A percentile compares a stretch with the other conserved stretches of the same genome.
These are phyloP conservation scores for Hirundichthys speculiger DNA, from an alignment of 2,113 vertebrate species.

Conservation along the genomic window DNA sequence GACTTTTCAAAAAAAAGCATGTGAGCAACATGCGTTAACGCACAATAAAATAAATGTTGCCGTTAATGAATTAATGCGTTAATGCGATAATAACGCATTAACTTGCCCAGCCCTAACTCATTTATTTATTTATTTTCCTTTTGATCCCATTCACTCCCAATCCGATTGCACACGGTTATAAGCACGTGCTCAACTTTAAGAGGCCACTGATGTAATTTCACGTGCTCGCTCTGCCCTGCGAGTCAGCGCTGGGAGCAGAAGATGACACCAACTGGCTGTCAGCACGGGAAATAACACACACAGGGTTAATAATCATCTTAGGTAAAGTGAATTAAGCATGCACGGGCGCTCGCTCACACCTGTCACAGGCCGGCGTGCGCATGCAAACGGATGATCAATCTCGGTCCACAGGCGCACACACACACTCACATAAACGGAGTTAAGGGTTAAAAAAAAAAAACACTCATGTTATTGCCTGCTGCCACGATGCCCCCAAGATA, in stretches of 20 bases:
- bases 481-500: too few species aligned
- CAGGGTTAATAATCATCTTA: slow-evolving; percentile 41
- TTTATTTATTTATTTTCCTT: not conserved
- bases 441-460: too few species aligned
- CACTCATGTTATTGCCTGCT: not conserved
- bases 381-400: slow-evolving; percentile 21
- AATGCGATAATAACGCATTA: too few species aligned
- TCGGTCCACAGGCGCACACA: not conserved
- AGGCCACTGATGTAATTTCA: slow-evolving; percentile 11
- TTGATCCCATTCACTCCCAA: slow-evolving; percentile 22
- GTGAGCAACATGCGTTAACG: too few species aligned
- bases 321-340: slow-evolving; percentile 45
- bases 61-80: too few species aligned
- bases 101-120: too few species aligned
- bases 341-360: slow-evolving; percentile 24
- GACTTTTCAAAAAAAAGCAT: too few species aligned
- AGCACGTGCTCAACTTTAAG: slow-evolving; percentile 58
- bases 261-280: slow-evolving; percentile 39
- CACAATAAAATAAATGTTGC: too few species aligned
- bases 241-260: slow-evolving; percentile 68
- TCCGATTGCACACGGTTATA: slow-evolving; percentile 37
- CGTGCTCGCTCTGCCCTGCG: slow-evolving; percentile 61
- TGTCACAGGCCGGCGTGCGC: slow-evolving; percentile 21
- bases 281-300: too few species aligned
- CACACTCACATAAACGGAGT: too few species aligned